Base-by-base conservation (phyloP, 2,797 vertebrate species). In the Phoeniculus purpureus region DNA sequence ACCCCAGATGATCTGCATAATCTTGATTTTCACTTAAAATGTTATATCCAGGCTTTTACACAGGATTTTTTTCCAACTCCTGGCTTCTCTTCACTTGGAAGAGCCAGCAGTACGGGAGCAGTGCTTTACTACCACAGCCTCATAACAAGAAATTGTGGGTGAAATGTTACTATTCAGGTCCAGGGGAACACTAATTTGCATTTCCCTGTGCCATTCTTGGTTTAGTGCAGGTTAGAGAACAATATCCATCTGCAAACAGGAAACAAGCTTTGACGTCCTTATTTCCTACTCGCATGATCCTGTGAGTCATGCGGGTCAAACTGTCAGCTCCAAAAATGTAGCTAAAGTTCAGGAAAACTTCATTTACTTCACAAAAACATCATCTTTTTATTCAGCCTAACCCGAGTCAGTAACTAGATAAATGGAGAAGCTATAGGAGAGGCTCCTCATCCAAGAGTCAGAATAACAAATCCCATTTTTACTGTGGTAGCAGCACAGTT, bases 161-260 rank as follows among this genome's bases (percentile, higher is more conserved):
- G 60, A 95, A 95, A 78, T 81, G 94, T 92, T 87, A 90, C 76
- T 87, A 13, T 85, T 47, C 51, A 81, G 81, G 65, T 82, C 58
- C 76, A 87, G 51, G 71, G 60, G 77, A 93, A 60, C 19, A 55
- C 20, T 71, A 52, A 73, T 84, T 71, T 67, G 65, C 20, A 62
- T 91, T 85, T 88, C 27, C 66, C 22, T 10, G 37, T 56, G 51
- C 66, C 29, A 27, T 72, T 94, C 64, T 43, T 62, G n/a, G 25
- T 81, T 90, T 50, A 81, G 34, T 23, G 20, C 45, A 40, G 13
- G 25, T n/a, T 90, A 23, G 64, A 92, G 88, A 96, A 96, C 95
- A 96, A 89, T 95, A 78, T 78, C 61, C 59, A 87, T 50, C 81
- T 87, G 92, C 92, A 73, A 62, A 37, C 61, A 92, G 94, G 97